Percentiles rank a stretch among this genome's conserved stretches.
Evolutionary conservation across 2,113 vertebrate species (phyloP).

Genomic region (Alligator mississippiensis): DNA sequence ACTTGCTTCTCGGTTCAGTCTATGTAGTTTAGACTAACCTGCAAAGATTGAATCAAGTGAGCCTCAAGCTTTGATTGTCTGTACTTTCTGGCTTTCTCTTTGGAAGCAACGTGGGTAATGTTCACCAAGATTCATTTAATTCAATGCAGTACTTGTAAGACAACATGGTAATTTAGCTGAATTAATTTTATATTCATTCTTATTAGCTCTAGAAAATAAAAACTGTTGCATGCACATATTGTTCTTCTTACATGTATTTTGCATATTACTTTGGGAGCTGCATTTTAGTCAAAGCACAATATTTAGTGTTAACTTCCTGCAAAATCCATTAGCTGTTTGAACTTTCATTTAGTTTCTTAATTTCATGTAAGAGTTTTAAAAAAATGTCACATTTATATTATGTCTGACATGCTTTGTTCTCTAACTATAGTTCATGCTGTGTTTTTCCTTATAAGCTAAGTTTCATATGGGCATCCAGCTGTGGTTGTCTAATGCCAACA

Average conservation of each 20-base stretch:
- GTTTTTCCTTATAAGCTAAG: slow-evolving; percentile 69
- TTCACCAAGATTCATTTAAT: background rate
- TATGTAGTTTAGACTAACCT: no score
- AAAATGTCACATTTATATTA: slow-evolving; percentile 52
- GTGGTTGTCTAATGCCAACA: slow-evolving; percentile 57
- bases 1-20: no score
- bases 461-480: slow-evolving; percentile 68
- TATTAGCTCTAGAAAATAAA: background rate
- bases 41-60: no score
- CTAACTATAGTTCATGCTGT: slow-evolving; percentile 62
- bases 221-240: background rate
- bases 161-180: background rate
- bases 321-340: background rate
- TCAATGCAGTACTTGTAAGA: background rate
- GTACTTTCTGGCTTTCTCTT: background rate
- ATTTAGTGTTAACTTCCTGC: slow-evolving; percentile 30
- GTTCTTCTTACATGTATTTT: background rate
- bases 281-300: slow-evolving; percentile 6
- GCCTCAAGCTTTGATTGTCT: no score
- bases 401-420: slow-evolving; percentile 55
- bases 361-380: slow-evolving; percentile 9
- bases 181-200: background rate
- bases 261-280: background rate
- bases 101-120: background rate
- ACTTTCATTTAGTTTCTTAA: slow-evolving; percentile 5